Evolutionary conservation across 30 jellyfish, hydroid and myxozoan genomes (phyloP).

Genomic region (Pseudorhiza aurosa): DNA sequence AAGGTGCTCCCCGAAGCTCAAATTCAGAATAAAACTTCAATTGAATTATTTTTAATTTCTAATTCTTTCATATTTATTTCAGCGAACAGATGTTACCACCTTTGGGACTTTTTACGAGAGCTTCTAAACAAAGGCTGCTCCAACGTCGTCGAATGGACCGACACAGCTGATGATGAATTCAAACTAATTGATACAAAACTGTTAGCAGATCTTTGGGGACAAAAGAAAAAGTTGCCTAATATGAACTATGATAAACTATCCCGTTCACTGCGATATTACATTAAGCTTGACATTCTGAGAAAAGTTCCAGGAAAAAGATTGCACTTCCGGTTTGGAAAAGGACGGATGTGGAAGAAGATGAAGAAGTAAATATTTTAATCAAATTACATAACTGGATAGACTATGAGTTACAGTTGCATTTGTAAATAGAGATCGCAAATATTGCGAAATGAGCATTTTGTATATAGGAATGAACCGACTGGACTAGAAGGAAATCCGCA

Average conservation of each 20-base stretch:
- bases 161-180: conserved; percentile 58
- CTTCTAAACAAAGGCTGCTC: conserved; percentile 46
- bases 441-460: too few species aligned
- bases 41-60: too few species aligned
- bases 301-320: conserved; percentile 85
- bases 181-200: conserved; percentile 70
- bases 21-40: too few species aligned
- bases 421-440: too few species aligned
- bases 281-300: conserved; percentile 70
- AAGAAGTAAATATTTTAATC: not conserved
- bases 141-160: conserved; percentile 61
- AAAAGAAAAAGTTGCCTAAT: conserved; percentile 54
- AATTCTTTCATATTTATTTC: not conserved
- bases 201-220: conserved; percentile 87
- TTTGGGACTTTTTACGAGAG: conserved; percentile 82
- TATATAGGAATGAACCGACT: too few species aligned
- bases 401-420: too few species aligned
- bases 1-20: too few species aligned
- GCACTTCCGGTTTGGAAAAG: conserved; percentile 78
- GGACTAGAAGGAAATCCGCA: too few species aligned
- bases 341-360: conserved; percentile 86
- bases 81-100: conserved; percentile 89
- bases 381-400: too few species aligned
- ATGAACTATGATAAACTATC: conserved; percentile 88
- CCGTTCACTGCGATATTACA: conserved; percentile 78